Evolutionary conservation across 2,888 invertebrate species (phyloP), one percentile per base, ranked within the genome.

Genomic region (Parelbella ahira): DNA sequence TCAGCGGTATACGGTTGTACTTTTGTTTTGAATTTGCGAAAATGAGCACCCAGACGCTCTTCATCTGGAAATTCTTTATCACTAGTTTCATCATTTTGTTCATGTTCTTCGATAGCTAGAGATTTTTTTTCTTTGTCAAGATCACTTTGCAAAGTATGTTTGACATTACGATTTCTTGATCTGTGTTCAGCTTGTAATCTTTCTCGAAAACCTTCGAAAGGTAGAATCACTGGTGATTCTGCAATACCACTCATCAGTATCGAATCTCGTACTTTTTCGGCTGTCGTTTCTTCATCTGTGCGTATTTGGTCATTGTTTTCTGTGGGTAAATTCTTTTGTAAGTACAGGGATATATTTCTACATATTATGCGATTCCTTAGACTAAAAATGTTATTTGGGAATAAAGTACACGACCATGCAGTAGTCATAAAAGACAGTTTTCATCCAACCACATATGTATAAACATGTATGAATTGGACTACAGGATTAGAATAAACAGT

Each of bases 41-140:
- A 79, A 56, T 86, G 84, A 1, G 88, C 89, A 27, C 88, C 84
- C 3, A 88, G 56, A 6, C 89, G 78, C 48, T 90, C 77, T 57
- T 89, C 90, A 36, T 88, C 88, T 7, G 77, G 54, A 23, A 79
- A 54, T 49, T 4, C 72, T 63, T 32, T 66, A 27, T 39, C 33
- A 3, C n/a, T 27, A 10, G 7, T 13, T 7, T 41, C 21, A 21
- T 11, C 6, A n/a, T 28, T 28, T 23, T 53, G 51, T 18, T 46
- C 37, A 25, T 57, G 48, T 20, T 59, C 49, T 1, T 45, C 44
- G 7, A 61, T 58, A 25, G 64, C 46, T 30, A 83, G 30, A 11
- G 84, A 82, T 54, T 88, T 87, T 49, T 86, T 86, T 50, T 78
- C 70, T 49, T 82, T 83, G 2, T 75, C 75, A 1, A 68, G 47